A percentile compares a stretch with the other conserved stretches of the same genome.
Evolutionary conservation across 2,888 invertebrate genomes (phyloP).

Genomic region (Euplagia quadripunctaria): DNA sequence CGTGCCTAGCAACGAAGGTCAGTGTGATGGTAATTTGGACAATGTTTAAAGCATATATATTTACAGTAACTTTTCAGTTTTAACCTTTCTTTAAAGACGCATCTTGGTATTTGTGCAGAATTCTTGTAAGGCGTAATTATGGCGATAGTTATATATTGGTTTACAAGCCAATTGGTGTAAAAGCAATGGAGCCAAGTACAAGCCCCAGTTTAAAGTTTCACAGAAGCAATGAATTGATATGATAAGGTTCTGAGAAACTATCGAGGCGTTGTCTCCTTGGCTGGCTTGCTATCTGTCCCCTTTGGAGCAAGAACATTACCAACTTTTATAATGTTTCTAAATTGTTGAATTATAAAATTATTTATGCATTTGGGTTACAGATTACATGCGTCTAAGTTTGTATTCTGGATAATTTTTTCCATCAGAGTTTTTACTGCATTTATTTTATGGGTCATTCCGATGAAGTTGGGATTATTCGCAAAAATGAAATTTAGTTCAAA

Average conservation of each 20-base stretch:
- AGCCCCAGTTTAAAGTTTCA: slow-evolving; percentile 32
- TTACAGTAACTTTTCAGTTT: slow-evolving; percentile 44
- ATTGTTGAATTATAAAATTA: slow-evolving; percentile 62
- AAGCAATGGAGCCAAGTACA: neutral
- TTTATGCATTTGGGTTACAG: slow-evolving; percentile 61
- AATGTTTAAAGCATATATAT: slow-evolving; percentile 54
- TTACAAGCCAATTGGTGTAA: slow-evolving; percentile 17
- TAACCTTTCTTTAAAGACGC: slow-evolving; percentile 28
- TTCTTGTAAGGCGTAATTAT: slow-evolving; percentile 17
- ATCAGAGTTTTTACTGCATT: slow-evolving; percentile 8
- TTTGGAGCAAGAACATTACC: slow-evolving; percentile 56
- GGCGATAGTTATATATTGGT: slow-evolving; percentile 1
- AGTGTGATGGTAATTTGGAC: slow-evolving; percentile 53
- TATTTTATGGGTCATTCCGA: neutral
- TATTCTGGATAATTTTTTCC: slow-evolving; percentile 32
- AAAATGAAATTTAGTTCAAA: neutral
- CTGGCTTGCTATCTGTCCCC: slow-evolving; percentile 35
- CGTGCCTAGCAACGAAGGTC: slow-evolving; percentile 64
- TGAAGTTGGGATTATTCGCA: neutral
- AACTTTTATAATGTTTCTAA: slow-evolving; percentile 60
- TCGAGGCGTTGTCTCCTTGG: slow-evolving; percentile 25
- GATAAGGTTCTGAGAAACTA: slow-evolving; percentile 54
- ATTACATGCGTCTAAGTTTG: slow-evolving; percentile 36
- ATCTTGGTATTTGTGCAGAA: slow-evolving; percentile 16
- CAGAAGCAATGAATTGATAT: slow-evolving; percentile 55